Evolutionary conservation across 2,797 vertebrate species (phyloP).

Genomic region (Lutjanus argentimaculatus): DNA sequence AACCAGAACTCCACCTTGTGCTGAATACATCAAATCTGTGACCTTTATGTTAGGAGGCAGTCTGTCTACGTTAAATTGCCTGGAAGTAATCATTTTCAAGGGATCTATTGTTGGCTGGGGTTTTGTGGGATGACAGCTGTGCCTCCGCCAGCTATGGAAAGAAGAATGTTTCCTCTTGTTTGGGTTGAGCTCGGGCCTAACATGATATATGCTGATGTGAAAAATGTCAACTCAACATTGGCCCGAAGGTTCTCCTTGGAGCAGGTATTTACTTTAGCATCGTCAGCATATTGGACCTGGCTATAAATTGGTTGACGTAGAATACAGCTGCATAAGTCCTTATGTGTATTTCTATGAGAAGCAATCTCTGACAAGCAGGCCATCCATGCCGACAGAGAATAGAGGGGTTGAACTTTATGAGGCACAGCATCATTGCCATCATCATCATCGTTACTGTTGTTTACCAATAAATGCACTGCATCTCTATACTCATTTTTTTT

Average conservation of each 20-base stretch:
- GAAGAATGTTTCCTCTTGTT: slow-evolving; percentile 47
- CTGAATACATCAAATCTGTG: slow-evolving; percentile 31
- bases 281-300: slow-evolving; percentile 64
- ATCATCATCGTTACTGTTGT: not conserved
- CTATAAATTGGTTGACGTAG: slow-evolving; percentile 54
- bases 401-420: slow-evolving; percentile 20
- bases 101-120: slow-evolving; percentile 33
- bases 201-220: slow-evolving; percentile 63
- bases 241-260: slow-evolving; percentile 58
- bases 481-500: not conserved
- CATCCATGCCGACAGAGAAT: not conserved
- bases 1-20: not conserved
- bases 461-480: not conserved
- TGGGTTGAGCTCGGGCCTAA: slow-evolving; percentile 43
- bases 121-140: slow-evolving; percentile 38
- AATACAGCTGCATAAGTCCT: slow-evolving; percentile 34
- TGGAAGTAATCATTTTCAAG: slow-evolving; percentile 43
- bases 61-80: slow-evolving; percentile 33
- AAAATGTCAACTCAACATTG: slow-evolving; percentile 66
- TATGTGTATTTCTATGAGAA: slow-evolving; percentile 34
- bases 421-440: slow-evolving; percentile 14
- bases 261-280: slow-evolving; percentile 57
- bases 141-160: slow-evolving; percentile 13
- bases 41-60: slow-evolving; percentile 24
- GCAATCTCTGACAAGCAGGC: slow-evolving; percentile 52